These are phyloP conservation scores for Illadopsis cleaveri DNA, from an alignment of 2,113 vertebrate species.

Conservation along the genomic window DNA sequence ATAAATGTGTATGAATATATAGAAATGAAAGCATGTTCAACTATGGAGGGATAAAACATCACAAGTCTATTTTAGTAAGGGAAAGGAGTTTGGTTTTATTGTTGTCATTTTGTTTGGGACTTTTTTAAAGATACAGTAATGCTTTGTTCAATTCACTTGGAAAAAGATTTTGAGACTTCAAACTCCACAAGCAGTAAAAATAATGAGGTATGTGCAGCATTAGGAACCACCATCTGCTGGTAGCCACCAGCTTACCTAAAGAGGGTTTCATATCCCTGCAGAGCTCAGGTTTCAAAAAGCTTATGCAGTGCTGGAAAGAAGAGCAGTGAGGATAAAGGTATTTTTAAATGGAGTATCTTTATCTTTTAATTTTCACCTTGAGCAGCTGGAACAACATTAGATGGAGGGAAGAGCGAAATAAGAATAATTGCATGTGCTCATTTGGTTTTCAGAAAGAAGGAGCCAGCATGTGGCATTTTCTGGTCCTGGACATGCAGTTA, in stretches of 20 bases:
- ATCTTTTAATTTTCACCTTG: neutral
- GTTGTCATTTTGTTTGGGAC: neutral
- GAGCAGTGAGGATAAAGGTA: neutral
- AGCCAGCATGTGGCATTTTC: neutral
- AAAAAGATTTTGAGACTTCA: neutral
- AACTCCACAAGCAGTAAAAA: neutral
- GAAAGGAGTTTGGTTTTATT: neutral
- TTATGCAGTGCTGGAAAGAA: neutral
- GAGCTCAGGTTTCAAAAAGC: neutral
- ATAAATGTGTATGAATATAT: rapidly evolving
- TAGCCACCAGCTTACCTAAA: neutral
- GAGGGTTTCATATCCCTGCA: neutral
- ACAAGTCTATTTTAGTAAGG: neutral
- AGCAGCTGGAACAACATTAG: neutral
- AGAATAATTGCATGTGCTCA: neutral
- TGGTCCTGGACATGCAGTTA: neutral
- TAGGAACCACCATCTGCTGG: neutral
- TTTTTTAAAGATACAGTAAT: neutral
- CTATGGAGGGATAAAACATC: neutral
- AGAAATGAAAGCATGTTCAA: neutral
- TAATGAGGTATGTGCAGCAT: neutral
- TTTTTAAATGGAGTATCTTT: neutral
- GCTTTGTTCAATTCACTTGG: neutral
- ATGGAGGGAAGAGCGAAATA: neutral
- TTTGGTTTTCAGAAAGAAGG: neutral